Evolutionary conservation across 2,113 vertebrate genomes (phyloP), one percentile per base, ranked within the genome.

Genomic region (Muntiacus muntjak): DNA sequence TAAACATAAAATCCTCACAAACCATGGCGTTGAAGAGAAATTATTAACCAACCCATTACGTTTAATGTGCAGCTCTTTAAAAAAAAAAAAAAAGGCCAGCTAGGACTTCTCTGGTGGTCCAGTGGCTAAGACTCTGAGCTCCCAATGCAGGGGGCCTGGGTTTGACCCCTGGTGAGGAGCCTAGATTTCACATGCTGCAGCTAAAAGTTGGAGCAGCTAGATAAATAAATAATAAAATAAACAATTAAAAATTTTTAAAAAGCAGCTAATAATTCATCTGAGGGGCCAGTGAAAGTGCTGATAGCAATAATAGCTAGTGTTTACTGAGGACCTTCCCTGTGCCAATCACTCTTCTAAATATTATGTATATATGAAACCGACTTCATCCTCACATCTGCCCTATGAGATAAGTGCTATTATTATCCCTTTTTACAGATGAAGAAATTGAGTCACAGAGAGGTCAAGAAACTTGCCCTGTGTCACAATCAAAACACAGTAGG

Each of bases 1-100:
- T 95, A 89, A 86, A 93, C 94, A 79, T 78, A 91, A 95, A 93
- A 95, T 97, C 91, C 52, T 93, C 55, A 90, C 14, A 85, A 94
- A 58, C 33, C 33, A 52, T 23, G 16, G 21, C 19, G 5, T 8
- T 78, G 50, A 76, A 95, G 90, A 81, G 92, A 78, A 90, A 91
- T 86, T 92, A 89, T 96, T 97, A 95, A 90, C n/a, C 28, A 92
- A 84, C 33, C 13, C 25, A 74, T 88, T 97, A 92, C 79, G 33
- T 57, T 79, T 97, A 94, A 96, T 33, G 25, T 30, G 64, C 71
- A 90, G 50, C 79, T 92, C 81, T 97, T 88, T 64, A 67, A 92
- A 67, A 50, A 79, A 4, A 33, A 67, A 78, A 47, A 78, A n/a
- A 71, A 71, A 40, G 43, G 23, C 11, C 21, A 76, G 36, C 71